Percentiles rank a stretch among this genome's conserved stretches.
Conservation (phyloP, 2,797 vertebrate genomes). For the Hozukius guyotensis region DNA sequence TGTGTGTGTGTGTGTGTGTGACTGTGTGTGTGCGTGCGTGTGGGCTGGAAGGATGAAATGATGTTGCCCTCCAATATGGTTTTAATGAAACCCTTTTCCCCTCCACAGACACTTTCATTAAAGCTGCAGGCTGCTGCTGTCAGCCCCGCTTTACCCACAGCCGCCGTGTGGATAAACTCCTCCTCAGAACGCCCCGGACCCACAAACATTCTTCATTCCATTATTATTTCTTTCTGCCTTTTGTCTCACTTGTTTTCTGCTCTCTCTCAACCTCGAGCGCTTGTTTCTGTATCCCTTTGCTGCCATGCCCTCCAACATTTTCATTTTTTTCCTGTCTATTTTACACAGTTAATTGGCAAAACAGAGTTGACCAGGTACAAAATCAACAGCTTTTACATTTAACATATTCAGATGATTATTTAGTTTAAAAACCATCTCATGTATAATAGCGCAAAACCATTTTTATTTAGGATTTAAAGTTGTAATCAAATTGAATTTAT, state of each 20-base stretch:
- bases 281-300: background rate
- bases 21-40: conserved; percentile 10
- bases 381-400: background rate
- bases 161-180: conserved; percentile 10
- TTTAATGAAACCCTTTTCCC: conserved; percentile 68
- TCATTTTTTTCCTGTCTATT: background rate
- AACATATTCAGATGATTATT: background rate
- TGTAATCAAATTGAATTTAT: background rate
- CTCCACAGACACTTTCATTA: conserved; percentile 63
- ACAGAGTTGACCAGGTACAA: no score
- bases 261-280: background rate
- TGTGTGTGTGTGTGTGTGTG: conserved; percentile 8
- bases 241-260: background rate
- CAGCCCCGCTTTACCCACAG: conserved; percentile 23
- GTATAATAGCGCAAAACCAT: background rate
- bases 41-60: conserved; percentile 44
- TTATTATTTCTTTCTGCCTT: conserved; percentile 2
- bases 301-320: background rate
- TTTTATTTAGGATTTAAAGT: background rate
- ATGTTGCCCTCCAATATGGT: conserved; percentile 50
- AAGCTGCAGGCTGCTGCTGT: conserved; percentile 53
- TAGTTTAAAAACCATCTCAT: background rate
- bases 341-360: background rate
- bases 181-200: background rate
- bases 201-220: conserved; percentile 8